Evolutionary conservation across 2,888 invertebrate species (phyloP), one percentile per base, ranked within the genome.

Genomic region (Micoletzkya japonica): DNA sequence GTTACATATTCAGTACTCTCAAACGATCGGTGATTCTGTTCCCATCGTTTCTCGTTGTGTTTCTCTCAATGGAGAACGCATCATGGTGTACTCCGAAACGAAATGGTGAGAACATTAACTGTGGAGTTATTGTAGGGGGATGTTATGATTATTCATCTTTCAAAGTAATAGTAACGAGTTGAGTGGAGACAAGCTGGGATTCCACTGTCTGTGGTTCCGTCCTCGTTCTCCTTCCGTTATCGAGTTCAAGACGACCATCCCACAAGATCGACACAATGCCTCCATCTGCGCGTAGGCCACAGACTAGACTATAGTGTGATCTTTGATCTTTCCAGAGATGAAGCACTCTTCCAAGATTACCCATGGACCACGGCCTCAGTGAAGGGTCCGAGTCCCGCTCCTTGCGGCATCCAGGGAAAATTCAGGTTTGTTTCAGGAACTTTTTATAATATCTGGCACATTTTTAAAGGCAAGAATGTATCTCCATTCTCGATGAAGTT

Each of bases 201-300:
- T 77, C 67, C 81, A 81, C 61, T 81, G 81, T 66, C 73, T 81
- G 4, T 73, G 79, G 70, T 81, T 81, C 71, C 75, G 76, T 24
- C 71, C 78, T 0, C 63, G 81, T n/a, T 78, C 78, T 66, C 75
- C 78, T 28, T 81, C 78, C 39, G 66, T 81, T 17, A 73, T 81
- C 36, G 81, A 81, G 60, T 81, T 78, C 73, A 76, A 76, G 57
- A 81, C 81, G 39, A 80, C 78, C 0, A 66, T 74, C 7, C 75
- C 78, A 20, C 67, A 70, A 4, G 76, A 77, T 4, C 56, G 50
- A 4, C 73, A 74, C 30, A 75, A 76, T 57, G 59, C 72, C 2
- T 70, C 72, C 7, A 61, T 70, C 30, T 78, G 77, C 75, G 63
- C 64, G 77, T 77, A 17, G 69, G 73, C n/a, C n/a, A n/a, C n/a